phyloP scores from a whole-genome alignment of 2,113 vertebrate species.

The Cololabis saira region DNA sequence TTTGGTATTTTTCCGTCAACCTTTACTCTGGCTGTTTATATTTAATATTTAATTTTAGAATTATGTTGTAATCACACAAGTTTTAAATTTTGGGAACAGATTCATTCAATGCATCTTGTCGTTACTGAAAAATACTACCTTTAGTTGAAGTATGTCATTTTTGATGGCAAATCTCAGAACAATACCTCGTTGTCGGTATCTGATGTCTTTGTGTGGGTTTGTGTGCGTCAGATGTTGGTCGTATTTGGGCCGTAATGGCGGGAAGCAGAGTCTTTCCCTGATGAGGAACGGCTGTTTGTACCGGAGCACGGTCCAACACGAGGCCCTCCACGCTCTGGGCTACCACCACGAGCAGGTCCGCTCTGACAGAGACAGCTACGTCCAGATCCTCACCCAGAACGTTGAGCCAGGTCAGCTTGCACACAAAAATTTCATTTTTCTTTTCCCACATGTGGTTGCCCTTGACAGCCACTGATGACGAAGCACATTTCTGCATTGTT shows the following conservation, averaged over 20 bases:
- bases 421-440: too few relatives aligned
- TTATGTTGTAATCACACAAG: too few relatives aligned
- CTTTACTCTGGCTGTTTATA: too few relatives aligned
- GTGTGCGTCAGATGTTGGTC: conserved; percentile 68
- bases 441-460: too few relatives aligned
- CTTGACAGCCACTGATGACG: not conserved
- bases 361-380: conserved; percentile 60
- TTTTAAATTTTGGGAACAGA: too few relatives aligned
- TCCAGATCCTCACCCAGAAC: conserved; percentile 60
- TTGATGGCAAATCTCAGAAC: not conserved
- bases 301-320: conserved; percentile 49
- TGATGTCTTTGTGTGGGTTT: not conserved
- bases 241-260: conserved; percentile 35
- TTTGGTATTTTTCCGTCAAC: too few relatives aligned
- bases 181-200: too few relatives aligned
- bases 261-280: conserved; percentile 60
- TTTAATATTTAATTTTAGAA: too few relatives aligned
- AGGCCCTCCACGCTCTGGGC: conserved; percentile 73
- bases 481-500: too few relatives aligned
- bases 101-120: not conserved
- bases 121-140: not conserved
- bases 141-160: too few relatives aligned
- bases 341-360: conserved; percentile 76
- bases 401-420: conserved; percentile 35
- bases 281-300: conserved; percentile 14